These are phyloP conservation scores for Cotesia typhae DNA, from an alignment of 1,140 invertebrate genomes.

Conservation along the genomic window DNA sequence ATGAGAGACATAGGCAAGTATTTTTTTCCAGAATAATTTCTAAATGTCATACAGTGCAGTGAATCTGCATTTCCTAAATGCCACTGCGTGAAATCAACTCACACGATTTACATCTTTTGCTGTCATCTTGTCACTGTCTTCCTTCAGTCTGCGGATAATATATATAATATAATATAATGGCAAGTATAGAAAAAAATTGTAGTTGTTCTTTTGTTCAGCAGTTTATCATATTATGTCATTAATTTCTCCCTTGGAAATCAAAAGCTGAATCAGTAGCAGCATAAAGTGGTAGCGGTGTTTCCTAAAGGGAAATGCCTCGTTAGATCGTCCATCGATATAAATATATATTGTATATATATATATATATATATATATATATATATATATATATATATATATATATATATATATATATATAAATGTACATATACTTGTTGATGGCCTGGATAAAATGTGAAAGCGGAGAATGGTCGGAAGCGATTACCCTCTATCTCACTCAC, in stretches of 20 bases:
- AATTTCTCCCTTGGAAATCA: slow-evolving; percentile 19
- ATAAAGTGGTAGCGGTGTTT: slow-evolving; percentile 24
- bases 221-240: slow-evolving; percentile 2
- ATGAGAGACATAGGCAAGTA: not conserved
- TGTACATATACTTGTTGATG: slow-evolving; percentile 25
- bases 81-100: slow-evolving; percentile 36
- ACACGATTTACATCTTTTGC: slow-evolving; percentile 2
- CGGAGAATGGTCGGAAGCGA: slow-evolving; percentile 37
- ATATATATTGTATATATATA: no score
- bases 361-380: no score
- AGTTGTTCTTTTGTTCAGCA: not conserved
- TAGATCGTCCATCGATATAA: slow-evolving; percentile 36
- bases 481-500: slow-evolving; percentile 29
- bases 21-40: not conserved
- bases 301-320: slow-evolving; percentile 37
- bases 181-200: not conserved
- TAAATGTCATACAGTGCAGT: slow-evolving; percentile 38
- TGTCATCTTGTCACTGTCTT: slow-evolving; percentile 20
- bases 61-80: slow-evolving; percentile 43
- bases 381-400: no score
- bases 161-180: slow-evolving; percentile 3
- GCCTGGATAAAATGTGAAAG: slow-evolving; percentile 37
- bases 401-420: no score
- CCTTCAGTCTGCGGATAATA: not conserved
- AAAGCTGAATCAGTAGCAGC: slow-evolving; percentile 9